Conservation (phyloP, 2,888 invertebrate genomes). For the Beris chalybata region DNA sequence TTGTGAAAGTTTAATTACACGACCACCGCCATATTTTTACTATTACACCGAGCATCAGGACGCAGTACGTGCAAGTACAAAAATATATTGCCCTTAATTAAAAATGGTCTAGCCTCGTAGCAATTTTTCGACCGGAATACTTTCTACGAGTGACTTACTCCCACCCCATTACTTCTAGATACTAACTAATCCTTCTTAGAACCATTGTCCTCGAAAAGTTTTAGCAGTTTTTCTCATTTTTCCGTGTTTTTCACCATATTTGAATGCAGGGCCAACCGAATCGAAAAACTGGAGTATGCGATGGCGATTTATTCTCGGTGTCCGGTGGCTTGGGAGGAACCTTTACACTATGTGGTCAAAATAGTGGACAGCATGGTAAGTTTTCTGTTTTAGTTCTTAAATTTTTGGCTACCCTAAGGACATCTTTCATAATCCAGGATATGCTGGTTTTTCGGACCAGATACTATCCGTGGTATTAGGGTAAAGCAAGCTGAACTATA, state of each 20-base stretch:
- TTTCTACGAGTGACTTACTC: no score
- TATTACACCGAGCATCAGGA: no score
- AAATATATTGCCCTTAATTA: no score
- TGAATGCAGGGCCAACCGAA: conserved; percentile 76
- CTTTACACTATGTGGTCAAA: conserved; percentile 75
- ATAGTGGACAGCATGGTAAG: conserved; percentile 82
- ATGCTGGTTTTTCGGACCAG: neutral
- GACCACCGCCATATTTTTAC: no score
- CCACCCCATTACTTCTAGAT: no score
- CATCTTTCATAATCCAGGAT: neutral
- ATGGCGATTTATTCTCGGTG: conserved; percentile 71
- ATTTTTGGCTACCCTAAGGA: neutral
- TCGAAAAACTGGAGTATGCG: conserved; percentile 74
- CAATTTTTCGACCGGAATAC: no score
- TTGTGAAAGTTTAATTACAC: no score
- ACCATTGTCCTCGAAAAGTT: no score
- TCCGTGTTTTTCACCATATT: neutral
- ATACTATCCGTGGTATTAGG: neutral
- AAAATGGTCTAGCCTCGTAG: no score
- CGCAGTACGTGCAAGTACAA: no score
- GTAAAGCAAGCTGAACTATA: neutral
- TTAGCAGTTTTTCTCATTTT: no score
- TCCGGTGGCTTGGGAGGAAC: conserved; percentile 61
- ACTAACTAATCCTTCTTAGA: no score
- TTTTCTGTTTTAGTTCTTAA: conserved; percentile 39